Conservation (phyloP, 2,113 vertebrate species). For the Vulpes ferrilata region DNA sequence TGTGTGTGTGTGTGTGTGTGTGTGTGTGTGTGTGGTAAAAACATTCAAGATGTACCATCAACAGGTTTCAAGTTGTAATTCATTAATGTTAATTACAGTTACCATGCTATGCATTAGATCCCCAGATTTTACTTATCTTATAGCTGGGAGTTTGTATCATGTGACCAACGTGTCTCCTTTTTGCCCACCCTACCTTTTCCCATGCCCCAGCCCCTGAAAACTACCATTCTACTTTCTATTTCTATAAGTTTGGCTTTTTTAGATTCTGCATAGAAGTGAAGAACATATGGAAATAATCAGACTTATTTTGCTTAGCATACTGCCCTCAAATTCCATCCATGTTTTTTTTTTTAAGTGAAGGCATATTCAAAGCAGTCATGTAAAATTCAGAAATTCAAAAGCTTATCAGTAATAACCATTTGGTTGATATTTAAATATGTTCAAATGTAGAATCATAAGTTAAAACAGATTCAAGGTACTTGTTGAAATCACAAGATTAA, state of each 20-base stretch:
- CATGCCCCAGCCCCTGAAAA: background rate
- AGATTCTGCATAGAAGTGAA: background rate
- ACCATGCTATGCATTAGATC: background rate
- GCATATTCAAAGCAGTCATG: background rate
- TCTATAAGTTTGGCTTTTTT: background rate
- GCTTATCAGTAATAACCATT: background rate
- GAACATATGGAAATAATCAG: background rate
- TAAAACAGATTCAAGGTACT: background rate
- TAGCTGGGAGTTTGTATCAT: background rate
- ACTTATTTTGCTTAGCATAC: background rate
- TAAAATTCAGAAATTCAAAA: background rate
- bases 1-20: background rate
- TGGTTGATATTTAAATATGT: background rate
- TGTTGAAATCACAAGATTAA: background rate
- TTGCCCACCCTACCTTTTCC: background rate
- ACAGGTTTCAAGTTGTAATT: background rate
- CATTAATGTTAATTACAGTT: background rate
- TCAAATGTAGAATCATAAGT: conserved; percentile 2
- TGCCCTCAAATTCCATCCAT: background rate
- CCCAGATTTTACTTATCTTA: background rate
- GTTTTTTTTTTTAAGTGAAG: background rate
- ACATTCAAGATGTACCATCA: background rate
- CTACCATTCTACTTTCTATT: background rate
- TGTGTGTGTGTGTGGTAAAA: background rate
- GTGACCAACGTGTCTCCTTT: background rate